phyloP scores from a whole-genome alignment of 2,113 vertebrate genomes.

The Semicossyphus pulcher region DNA sequence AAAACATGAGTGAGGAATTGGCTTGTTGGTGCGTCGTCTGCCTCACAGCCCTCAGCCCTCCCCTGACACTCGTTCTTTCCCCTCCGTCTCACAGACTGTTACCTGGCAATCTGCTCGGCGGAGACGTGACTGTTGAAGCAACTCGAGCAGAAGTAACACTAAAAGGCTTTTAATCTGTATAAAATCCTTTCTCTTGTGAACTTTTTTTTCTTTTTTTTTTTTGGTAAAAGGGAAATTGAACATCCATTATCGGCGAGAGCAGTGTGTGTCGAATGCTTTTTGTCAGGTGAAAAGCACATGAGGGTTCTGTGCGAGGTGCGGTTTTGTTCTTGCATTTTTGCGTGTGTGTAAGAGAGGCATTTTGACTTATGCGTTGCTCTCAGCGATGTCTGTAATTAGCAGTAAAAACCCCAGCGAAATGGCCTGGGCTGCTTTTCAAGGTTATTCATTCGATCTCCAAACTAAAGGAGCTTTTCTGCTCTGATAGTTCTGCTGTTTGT shows the following conservation, averaged over 20 bases:
- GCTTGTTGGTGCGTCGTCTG: slow-evolving; percentile 33
- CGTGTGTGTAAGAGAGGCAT: slow-evolving; percentile 30
- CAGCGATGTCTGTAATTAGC: slow-evolving; percentile 75
- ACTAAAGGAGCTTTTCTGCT: slow-evolving; percentile 52
- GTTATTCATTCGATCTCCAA: slow-evolving; percentile 57
- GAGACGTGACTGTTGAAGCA: slow-evolving; percentile 64
- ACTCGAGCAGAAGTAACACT: slow-evolving; percentile 69
- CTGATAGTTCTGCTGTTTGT: slow-evolving; percentile 43
- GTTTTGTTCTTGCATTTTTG: slow-evolving; percentile 15
- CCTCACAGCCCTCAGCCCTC: slow-evolving; percentile 45
- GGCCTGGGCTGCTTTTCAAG: slow-evolving; percentile 68
- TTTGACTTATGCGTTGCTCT: slow-evolving; percentile 69
- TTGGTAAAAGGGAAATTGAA: slow-evolving; percentile 35
- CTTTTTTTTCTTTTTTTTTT: slow-evolving; percentile 49
- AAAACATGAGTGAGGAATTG: slow-evolving; percentile 51
- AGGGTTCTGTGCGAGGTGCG: slow-evolving; percentile 24
- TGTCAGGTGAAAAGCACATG: slow-evolving; percentile 16
- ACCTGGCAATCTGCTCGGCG: slow-evolving; percentile 61
- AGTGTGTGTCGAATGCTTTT: not conserved
- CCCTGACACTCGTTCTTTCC: slow-evolving; percentile 24
- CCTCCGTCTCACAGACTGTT: slow-evolving; percentile 42
- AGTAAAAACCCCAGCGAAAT: slow-evolving; percentile 64
- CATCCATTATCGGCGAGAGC: slow-evolving; percentile 59
- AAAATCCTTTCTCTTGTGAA: slow-evolving; percentile 51
- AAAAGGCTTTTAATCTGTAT: slow-evolving; percentile 74